Base-by-base conservation (phyloP, 2,797 vertebrate species). In the Dermochelys coriacea region DNA sequence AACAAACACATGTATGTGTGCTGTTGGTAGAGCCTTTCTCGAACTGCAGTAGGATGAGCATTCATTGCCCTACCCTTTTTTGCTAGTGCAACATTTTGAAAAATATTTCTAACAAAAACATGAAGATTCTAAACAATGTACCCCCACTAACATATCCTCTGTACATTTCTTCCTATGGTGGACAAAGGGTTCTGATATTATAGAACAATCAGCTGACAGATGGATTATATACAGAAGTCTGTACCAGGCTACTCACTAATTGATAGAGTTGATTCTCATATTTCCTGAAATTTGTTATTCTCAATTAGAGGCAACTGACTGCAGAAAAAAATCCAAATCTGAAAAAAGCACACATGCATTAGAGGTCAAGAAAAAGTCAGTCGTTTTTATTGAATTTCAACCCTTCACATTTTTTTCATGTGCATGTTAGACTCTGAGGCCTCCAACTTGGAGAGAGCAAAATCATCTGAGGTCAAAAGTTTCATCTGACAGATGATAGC, bases 201-300 rank as follows among this genome's bases (percentile, higher is more conserved):
- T 85, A 93, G 82, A 82, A 90, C 54, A 91, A 82, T 89, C 87
- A 95, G 88, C 89, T 95, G 87, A 41, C n/a, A 71, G 64, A 82
- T 92, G 87, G 14, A 55, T 85, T 96, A 95, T 92, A 94, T 96
- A 93, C 81, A 95, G 88, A 94, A 96, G 49, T 85, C 55, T 94
- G 49, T 57, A 80, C 79, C 81, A 90, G 61, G 52, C 82, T 88
- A 54, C 81, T 57, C 75, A 88, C 47, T 91, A 90, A 95, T 77
- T 96, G 89, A 92, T 25, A 85, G 21, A 27, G 49, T 80, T 86
- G 59, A 41, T 89, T 37, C 8, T 25, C 74, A 77, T 31, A 47
- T 77, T 92, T 94, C 74, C 94, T 84, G 80, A 80, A 79, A 82
- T 4, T 45, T 61, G 80, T 80, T 87, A 31, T 31, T 93, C 71